These are phyloP conservation scores for Ferrisia virgata DNA, from an alignment of 2,888 invertebrate species.

Conservation along the genomic window DNA sequence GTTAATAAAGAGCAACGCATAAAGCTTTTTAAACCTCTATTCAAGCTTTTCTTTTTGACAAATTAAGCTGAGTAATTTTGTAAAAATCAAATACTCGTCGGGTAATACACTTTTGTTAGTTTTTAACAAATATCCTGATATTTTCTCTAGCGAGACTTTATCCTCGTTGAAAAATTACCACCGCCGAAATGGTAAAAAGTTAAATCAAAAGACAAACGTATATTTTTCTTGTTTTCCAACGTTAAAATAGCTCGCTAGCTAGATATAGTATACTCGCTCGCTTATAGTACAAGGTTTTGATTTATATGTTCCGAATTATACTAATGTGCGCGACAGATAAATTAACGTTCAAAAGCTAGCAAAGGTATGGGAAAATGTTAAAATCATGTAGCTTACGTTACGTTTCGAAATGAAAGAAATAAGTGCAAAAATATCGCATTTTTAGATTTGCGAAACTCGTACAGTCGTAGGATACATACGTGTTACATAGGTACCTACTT, in stretches of 20 bases:
- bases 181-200: not conserved
- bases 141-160: not conserved
- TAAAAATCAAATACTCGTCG: not conserved
- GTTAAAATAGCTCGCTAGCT: not conserved
- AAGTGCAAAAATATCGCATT: not conserved
- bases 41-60: not conserved
- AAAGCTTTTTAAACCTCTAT: not conserved
- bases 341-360: not conserved
- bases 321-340: not conserved
- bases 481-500: too few relatives aligned
- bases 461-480: too few relatives aligned
- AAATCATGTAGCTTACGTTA: not conserved
- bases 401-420: not conserved
- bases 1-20: not conserved
- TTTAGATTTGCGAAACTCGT: not conserved
- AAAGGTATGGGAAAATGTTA: not conserved
- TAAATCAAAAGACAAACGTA: not conserved
- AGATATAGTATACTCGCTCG: too few relatives aligned
- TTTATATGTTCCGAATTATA: not conserved
- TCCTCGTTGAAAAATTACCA: not conserved
- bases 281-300: too few relatives aligned
- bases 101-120: not conserved
- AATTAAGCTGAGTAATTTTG: slow-evolving; percentile 5
- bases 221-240: not conserved
- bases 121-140: not conserved